These are phyloP conservation scores for Seriola dumerili DNA, from an alignment of 2,113 vertebrate genomes.

Conservation along the genomic window DNA sequence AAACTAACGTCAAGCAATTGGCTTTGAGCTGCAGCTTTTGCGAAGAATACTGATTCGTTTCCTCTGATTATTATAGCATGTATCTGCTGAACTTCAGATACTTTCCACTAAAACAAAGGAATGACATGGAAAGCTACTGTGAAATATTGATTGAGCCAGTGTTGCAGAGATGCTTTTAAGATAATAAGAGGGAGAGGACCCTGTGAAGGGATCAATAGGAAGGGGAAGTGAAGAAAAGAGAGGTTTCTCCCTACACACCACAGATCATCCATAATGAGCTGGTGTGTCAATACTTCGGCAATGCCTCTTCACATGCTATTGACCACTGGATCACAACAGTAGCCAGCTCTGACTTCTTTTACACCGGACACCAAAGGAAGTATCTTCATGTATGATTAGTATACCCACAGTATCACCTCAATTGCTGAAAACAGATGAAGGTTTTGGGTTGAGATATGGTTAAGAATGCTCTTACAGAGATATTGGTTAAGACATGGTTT, in stretches of 20 bases:
- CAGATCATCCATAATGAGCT: conserved; percentile 82
- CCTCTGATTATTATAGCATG: conserved; percentile 36
- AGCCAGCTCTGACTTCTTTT: conserved; percentile 31
- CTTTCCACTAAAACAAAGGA: conserved; percentile 60
- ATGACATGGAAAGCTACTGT: conserved; percentile 74
- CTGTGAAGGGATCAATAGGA: conserved; percentile 79
- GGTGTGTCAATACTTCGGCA: conserved; percentile 72
- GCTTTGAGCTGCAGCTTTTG: conserved; percentile 18
- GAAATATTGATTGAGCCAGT: conserved; percentile 79
- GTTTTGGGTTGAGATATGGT: conserved; percentile 11
- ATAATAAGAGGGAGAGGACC: conserved; percentile 80
- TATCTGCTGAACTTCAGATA: conserved; percentile 43
- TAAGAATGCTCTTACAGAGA: neutral
- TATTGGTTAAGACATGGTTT: conserved; percentile 38
- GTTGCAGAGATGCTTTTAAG: conserved; percentile 84
- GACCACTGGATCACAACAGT: conserved; percentile 57
- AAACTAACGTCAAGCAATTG: conserved; percentile 13
- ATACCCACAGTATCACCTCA: neutral
- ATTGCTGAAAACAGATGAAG: conserved; percentile 17
- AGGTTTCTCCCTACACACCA: conserved; percentile 77
- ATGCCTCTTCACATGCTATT: conserved; percentile 65
- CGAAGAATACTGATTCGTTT: conserved; percentile 15
- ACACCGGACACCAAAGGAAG: conserved; percentile 19
- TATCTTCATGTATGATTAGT: neutral
- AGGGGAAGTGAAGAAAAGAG: conserved; percentile 78